A percentile compares a stretch with the other conserved stretches of the same genome.
These are phyloP conservation scores for Ectemnius continuus DNA, from an alignment of 2,888 invertebrate species.

Conservation along the genomic window DNA sequence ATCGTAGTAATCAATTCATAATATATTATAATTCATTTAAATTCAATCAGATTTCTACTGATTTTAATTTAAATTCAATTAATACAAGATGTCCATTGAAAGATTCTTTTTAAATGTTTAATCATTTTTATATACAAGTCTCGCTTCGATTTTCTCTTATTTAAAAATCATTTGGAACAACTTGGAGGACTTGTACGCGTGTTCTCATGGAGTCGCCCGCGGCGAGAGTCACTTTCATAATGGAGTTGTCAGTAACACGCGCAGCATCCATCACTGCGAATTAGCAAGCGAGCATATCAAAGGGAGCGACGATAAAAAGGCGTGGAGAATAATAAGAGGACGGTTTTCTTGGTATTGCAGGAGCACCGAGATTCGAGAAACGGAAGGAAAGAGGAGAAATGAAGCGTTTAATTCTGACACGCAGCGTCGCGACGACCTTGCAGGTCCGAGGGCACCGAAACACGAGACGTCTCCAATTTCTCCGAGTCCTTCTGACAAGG, in stretches of 20 bases:
- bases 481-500: conserved; percentile 29
- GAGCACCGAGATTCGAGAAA: too few relatives aligned
- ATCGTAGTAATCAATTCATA: not conserved
- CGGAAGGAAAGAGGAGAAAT: conserved; percentile 1
- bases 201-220: not conserved
- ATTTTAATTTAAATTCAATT: too few relatives aligned
- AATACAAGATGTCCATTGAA: too few relatives aligned
- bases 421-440: not conserved
- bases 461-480: conserved; percentile 23
- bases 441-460: conserved; percentile 5
- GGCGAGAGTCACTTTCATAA: not conserved
- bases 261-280: conserved; percentile 6
- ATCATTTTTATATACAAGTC: too few relatives aligned
- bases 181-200: too few relatives aligned
- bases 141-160: too few relatives aligned
- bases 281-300: conserved; percentile 13
- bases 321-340: conserved; percentile 38
- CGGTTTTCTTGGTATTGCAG: not conserved
- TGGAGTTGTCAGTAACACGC: conserved; percentile 6
- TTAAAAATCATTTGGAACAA: too few relatives aligned
- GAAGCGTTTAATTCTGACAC: not conserved
- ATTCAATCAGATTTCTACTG: not conserved
- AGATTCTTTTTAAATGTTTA: too few relatives aligned
- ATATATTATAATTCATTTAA: not conserved
- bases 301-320: conserved; percentile 15